phyloP scores from a whole-genome alignment of 2,888 invertebrate species.

The Zonitis immaculata region DNA sequence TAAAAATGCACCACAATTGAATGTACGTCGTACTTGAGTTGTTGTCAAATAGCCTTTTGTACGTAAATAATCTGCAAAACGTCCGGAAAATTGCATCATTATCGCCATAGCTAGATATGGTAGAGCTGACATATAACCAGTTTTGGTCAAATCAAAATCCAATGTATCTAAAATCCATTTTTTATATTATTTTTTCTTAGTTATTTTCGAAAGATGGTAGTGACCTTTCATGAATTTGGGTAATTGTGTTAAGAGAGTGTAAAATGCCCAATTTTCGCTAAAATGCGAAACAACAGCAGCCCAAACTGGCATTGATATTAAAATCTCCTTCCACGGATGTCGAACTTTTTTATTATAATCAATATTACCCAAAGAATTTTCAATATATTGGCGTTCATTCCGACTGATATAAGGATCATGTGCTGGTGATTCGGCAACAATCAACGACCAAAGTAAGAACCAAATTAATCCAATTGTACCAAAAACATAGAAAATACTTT shows the following conservation, averaged over 20 bases:
- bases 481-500: conserved; percentile 77
- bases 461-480: conserved; percentile 60
- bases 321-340: conserved; percentile 74
- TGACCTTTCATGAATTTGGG: conserved; percentile 79
- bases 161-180: conserved; percentile 58
- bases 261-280: conserved; percentile 88
- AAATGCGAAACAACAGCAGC: conserved; percentile 80
- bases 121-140: conserved; percentile 78
- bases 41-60: conserved; percentile 61
- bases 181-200: too few relatives aligned
- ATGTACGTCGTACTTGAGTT: conserved; percentile 64
- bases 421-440: conserved; percentile 70
- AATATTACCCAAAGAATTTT: conserved; percentile 55
- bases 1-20: conserved; percentile 70
- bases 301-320: conserved; percentile 75
- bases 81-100: conserved; percentile 73
- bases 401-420: conserved; percentile 68
- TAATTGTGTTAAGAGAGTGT: conserved; percentile 75
- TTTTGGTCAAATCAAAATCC: conserved; percentile 67
- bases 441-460: conserved; percentile 65
- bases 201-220: too few relatives aligned
- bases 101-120: conserved; percentile 88
- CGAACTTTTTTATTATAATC: conserved; percentile 51
- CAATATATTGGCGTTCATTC: conserved; percentile 69
- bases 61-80: conserved; percentile 75